Base-by-base conservation (phyloP, 2,888 invertebrate genomes). In the Serripes groenlandicus region DNA sequence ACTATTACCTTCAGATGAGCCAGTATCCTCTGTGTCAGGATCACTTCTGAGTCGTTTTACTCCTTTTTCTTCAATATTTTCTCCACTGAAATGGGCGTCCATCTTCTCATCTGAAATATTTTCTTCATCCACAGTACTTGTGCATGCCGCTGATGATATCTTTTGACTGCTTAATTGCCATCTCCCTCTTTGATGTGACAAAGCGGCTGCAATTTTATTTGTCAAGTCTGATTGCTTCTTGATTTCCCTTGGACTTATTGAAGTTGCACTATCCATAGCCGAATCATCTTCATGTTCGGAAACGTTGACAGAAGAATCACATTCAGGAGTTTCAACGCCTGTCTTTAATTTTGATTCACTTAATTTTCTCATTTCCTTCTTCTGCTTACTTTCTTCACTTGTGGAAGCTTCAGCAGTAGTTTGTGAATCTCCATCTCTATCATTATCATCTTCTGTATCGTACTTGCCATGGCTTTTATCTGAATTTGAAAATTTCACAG, bases 141-240 rank as follows among this genome's bases (percentile, higher is more conserved):
- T n/a, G n/a, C 56, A 26, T 32, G 62, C 62, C 30, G 52, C 49
- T 18, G 37, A n/a, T 52, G 70, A 60, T 0, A 30, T 21, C 62
- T 78, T 84, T 49, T 30, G 74, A 58, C 62, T 64, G 30, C 78
- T 77, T 37, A 86, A 72, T 66, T 84, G 83, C 86, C 86, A 86
- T 37, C 79, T 30, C 3, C 86, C 86, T 66, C 82, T 81, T 62
- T 86, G 86, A 56, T 74, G 77, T 11, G 84, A 84, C 21, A 86
- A 54, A 34, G 86, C 86, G 28, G 77, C 86, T 15, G 86, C 86
- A 54, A 86, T 86, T 68, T 71, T 71, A 56, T 78, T 78, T 26
- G 83, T 86, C 21, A 86, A 49, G 32, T 84, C 84, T 58, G 71
- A 70, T 69, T 84, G 84, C 30, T 78, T 77, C 30, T 42, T 78